Evolutionary conservation across 2,113 vertebrate species (phyloP).

Genomic region (Canis aureus): DNA sequence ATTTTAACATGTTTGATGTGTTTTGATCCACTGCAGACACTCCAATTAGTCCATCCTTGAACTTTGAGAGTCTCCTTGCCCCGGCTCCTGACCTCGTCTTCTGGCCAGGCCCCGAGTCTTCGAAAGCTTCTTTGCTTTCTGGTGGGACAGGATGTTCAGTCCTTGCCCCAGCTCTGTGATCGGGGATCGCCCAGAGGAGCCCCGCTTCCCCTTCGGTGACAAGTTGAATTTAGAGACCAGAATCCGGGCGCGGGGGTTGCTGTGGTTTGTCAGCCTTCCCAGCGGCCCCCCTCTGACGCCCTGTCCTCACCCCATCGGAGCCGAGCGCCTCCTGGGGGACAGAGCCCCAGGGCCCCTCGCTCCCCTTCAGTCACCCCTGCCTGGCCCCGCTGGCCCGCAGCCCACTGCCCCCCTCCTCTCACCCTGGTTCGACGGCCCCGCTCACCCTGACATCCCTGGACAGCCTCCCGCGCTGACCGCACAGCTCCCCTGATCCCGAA

Average conservation of each 20-base stretch:
- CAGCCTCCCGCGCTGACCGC: too few relatives aligned
- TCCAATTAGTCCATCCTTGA: constrained; percentile 53
- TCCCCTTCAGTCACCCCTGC: too few relatives aligned
- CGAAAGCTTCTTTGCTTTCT: constrained; percentile 18
- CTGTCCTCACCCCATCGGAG: too few relatives aligned
- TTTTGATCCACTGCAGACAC: constrained; percentile 67
- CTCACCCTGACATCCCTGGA: too few relatives aligned
- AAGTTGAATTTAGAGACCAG: neutral
- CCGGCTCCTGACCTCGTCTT: constrained; percentile 53
- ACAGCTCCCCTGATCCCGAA: too few relatives aligned
- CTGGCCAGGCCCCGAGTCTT: neutral
- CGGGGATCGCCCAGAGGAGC: neutral
- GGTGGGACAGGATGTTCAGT: neutral
- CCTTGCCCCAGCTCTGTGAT: neutral
- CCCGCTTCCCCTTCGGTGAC: neutral
- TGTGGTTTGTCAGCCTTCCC: neutral
- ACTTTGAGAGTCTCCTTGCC: constrained; percentile 26
- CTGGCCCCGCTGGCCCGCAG: too few relatives aligned
- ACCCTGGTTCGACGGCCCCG: too few relatives aligned
- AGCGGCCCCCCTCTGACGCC: too few relatives aligned
- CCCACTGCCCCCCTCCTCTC: too few relatives aligned
- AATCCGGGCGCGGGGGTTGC: neutral
- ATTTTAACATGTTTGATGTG: constrained; percentile 77
- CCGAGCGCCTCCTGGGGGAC: too few relatives aligned
- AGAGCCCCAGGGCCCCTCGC: too few relatives aligned